Conservation (phyloP, 2,113 vertebrate genomes). For the Hydrolagus affinis region DNA sequence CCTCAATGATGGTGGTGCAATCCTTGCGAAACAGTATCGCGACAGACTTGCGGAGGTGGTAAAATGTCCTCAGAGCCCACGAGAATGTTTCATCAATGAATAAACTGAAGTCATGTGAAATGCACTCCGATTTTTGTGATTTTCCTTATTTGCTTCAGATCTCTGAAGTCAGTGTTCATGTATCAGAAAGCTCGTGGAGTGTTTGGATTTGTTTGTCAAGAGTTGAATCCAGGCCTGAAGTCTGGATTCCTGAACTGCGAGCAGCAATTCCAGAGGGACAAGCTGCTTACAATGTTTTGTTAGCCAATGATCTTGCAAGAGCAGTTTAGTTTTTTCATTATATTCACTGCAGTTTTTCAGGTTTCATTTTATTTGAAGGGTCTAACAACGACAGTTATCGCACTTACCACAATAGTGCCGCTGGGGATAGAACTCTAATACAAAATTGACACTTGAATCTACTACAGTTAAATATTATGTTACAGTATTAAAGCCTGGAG, state of each 20-base stretch:
- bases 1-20: too few relatives aligned
- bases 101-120: too few relatives aligned
- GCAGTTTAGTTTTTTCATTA: neutral
- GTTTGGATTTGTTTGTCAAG: neutral
- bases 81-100: too few relatives aligned
- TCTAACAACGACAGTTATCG: neutral
- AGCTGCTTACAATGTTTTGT: neutral
- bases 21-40: too few relatives aligned
- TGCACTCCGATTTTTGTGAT: too few relatives aligned
- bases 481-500: neutral
- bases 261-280: neutral
- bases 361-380: neutral
- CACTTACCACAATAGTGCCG: neutral
- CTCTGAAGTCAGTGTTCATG: neutral
- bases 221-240: neutral
- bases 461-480: neutral
- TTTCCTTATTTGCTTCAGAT: neutral
- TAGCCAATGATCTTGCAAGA: neutral
- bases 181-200: neutral
- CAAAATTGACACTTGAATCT: constrained; percentile 16
- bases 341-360: neutral
- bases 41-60: too few relatives aligned
- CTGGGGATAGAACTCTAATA: neutral
- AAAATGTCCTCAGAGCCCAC: too few relatives aligned
- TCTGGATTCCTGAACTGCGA: neutral